Percentiles rank a stretch among this genome's conserved stretches.
Conservation (phyloP, 2,797 vertebrate species). For the Myotis planiceps region DNA sequence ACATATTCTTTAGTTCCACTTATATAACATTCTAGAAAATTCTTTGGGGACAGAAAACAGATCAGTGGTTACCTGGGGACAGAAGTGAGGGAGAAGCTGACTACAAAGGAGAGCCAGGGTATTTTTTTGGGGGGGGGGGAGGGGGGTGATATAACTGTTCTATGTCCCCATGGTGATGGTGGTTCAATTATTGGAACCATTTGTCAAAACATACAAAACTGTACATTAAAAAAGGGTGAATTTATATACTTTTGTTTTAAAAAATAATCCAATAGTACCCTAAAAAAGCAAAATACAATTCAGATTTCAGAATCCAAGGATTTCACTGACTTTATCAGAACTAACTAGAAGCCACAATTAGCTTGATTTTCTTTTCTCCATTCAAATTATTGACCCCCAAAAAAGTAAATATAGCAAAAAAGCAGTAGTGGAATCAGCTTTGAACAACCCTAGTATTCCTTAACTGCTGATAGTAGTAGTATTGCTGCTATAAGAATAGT, state of each 20-base stretch:
- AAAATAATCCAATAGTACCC: neutral
- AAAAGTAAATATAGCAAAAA: neutral
- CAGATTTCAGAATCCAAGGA: conserved; percentile 7
- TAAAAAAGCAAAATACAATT: neutral
- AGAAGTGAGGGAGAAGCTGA: neutral
- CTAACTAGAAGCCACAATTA: neutral
- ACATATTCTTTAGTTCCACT: neutral
- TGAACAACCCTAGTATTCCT: too few relatives aligned
- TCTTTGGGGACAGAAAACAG: neutral
- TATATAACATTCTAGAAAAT: neutral
- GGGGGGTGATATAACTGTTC: neutral
- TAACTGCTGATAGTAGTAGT: neutral
- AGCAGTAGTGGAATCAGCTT: neutral
- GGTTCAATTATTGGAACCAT: neutral
- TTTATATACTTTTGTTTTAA: neutral
- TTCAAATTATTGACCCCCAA: neutral
- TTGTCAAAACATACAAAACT: neutral
- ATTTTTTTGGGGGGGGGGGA: neutral
- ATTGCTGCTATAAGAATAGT: neutral
- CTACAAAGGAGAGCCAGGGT: neutral
- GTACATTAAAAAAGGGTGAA: neutral
- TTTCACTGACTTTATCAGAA: neutral
- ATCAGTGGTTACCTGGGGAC: neutral
- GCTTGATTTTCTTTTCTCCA: neutral
- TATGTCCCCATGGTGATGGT: neutral